Conservation (phyloP, 2,888 invertebrate genomes). For the Chrysotoxum bicinctum region DNA sequence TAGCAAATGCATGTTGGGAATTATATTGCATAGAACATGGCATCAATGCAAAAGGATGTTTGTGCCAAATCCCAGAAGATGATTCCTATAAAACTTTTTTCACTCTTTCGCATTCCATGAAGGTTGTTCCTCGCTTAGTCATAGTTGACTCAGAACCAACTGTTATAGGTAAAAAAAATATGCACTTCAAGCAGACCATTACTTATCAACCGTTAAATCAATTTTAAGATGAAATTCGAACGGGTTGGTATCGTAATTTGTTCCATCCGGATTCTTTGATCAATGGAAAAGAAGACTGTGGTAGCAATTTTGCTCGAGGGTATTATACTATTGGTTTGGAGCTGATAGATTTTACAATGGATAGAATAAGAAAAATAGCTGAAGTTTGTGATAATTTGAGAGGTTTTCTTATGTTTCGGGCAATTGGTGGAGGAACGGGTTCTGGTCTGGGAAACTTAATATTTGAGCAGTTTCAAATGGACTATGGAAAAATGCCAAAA, state of each 20-base stretch:
- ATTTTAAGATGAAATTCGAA: slow-evolving; percentile 86
- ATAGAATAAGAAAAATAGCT: slow-evolving; percentile 86
- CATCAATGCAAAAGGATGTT: slow-evolving; percentile 86
- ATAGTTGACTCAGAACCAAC: slow-evolving; percentile 95
- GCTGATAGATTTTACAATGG: slow-evolving; percentile 88
- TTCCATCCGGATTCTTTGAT: slow-evolving; percentile 90
- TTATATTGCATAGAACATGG: slow-evolving; percentile 90
- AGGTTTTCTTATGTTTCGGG: slow-evolving; percentile 86
- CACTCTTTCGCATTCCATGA: slow-evolving; percentile 82
- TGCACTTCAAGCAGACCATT: neutral
- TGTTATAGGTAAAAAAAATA: slow-evolving; percentile 85
- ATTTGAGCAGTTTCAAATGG: slow-evolving; percentile 84
- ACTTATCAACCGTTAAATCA: no score
- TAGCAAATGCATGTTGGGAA: slow-evolving; percentile 91
- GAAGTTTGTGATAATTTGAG: slow-evolving; percentile 86
- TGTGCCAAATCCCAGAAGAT: slow-evolving; percentile 76
- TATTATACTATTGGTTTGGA: slow-evolving; percentile 90
- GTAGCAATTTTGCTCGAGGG: slow-evolving; percentile 92
- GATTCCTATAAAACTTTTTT: slow-evolving; percentile 78
- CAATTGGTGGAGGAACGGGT: slow-evolving; percentile 91
- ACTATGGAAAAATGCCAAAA: slow-evolving; percentile 86
- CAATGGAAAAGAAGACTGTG: slow-evolving; percentile 92
- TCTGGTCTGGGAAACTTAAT: slow-evolving; percentile 88
- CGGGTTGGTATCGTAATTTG: slow-evolving; percentile 87
- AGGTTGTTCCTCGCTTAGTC: slow-evolving; percentile 91